A percentile compares a stretch with the other conserved stretches of the same genome.
Evolutionary conservation across 2,797 vertebrate species (phyloP).

Genomic region (Pelobates cultripes): DNA sequence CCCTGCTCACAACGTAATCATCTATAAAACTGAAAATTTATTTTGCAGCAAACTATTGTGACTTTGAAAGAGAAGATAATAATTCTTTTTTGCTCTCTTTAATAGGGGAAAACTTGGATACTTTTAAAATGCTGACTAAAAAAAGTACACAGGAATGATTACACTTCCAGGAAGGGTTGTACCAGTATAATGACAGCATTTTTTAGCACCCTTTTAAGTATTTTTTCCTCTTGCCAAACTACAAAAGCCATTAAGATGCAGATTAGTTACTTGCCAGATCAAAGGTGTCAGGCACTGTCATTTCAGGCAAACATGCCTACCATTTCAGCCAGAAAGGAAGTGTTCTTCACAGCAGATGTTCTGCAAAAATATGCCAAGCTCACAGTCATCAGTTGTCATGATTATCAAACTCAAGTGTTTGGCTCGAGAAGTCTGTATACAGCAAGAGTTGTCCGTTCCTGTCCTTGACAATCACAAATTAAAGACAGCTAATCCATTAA

Average conservation of each 20-base stretch:
- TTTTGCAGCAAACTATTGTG: too few relatives aligned
- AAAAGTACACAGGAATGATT: slow-evolving; percentile 19
- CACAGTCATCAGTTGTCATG: slow-evolving; percentile 33
- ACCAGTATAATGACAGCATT: slow-evolving; percentile 42
- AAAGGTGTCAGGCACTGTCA: slow-evolving; percentile 47
- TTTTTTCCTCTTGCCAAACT: slow-evolving; percentile 42
- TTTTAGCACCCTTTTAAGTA: slow-evolving; percentile 48
- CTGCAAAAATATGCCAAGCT: slow-evolving; percentile 41
- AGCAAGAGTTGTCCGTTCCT: background rate
- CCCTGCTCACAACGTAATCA: too few relatives aligned
- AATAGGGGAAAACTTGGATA: too few relatives aligned
- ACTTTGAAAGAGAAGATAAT: too few relatives aligned
- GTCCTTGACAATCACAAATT: background rate
- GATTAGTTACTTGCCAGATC: slow-evolving; percentile 48
- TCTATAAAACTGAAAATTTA: too few relatives aligned
- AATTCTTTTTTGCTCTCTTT: too few relatives aligned
- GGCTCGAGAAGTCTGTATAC: background rate
- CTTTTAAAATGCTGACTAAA: slow-evolving; percentile 23
- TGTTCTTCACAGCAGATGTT: slow-evolving; percentile 50
- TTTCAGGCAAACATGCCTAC: slow-evolving; percentile 45
- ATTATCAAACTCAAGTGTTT: slow-evolving; percentile 19
- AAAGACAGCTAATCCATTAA: background rate
- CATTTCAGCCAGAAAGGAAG: slow-evolving; percentile 43
- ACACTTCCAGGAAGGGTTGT: slow-evolving; percentile 48
- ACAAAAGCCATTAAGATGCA: slow-evolving; percentile 43